Base-by-base conservation (phyloP, 2,113 vertebrate species). In the Tyto alba region DNA sequence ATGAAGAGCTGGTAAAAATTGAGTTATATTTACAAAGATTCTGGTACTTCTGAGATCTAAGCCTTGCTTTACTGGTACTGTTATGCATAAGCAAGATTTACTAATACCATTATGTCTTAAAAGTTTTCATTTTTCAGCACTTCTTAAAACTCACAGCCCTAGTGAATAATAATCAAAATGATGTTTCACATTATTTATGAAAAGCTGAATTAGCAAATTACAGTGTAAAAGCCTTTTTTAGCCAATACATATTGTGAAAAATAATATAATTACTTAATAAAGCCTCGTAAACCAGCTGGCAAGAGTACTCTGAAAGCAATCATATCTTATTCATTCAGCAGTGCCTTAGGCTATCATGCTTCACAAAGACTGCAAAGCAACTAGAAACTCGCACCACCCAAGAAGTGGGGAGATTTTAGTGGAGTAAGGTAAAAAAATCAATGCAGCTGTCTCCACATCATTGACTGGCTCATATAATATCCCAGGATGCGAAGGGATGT, bases 1-100 rank as follows among this genome's bases (percentile, higher is more conserved):
- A 84, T 59, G 75, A 71, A 95, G 93, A 88, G 72, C 47, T 96
- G 85, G 73, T 88, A 77, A 86, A 96, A 88, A 77, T 8, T 32
- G 23, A 38, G 47, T 80, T 95, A 62, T 45, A 90, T 92, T 77
- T 90, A 47, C 79, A 66, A 90, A 59, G 38, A 68, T 63, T 53
- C 48, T 77, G n/a, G 36, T 76, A 14, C 23, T 34, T 59, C 53
- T 80, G 72, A 80, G 73, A 45, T 43, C 19, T 45, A 47, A 93
- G 67, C 57, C 41, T 77, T 48, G 20, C 79, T 93, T 76, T 84
- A 69, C 67, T 83, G 57, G 45, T 68, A 53, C 19, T 48, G 53
- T 94, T 92, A 76, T 32, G 30, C 36, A 75, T 84, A 81, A 82
- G 52, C 16, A 59, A 68, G n/a, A 57, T 76, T 67, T 34, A 48